Percentiles rank a stretch among this genome's conserved stretches.
These are phyloP conservation scores for Daktulosphaira vitifoliae DNA, from an alignment of 1,140 invertebrate species.

Conservation along the genomic window DNA sequence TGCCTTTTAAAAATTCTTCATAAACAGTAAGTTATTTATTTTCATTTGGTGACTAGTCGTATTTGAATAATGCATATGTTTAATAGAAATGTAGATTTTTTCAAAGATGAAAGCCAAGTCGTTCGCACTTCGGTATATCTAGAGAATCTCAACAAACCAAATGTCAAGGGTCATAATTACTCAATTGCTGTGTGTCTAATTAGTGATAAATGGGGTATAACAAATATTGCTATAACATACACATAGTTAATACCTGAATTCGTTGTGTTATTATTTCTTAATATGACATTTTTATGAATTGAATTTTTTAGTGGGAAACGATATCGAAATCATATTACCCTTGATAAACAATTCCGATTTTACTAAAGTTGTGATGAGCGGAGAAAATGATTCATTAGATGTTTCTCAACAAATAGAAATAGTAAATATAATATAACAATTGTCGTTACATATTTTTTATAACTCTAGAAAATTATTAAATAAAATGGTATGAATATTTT, in stretches of 20 bases:
- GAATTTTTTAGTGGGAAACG: not conserved
- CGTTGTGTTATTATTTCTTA: too few relatives aligned
- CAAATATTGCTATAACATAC: too few relatives aligned
- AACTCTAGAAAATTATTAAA: too few relatives aligned
- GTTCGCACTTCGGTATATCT: not conserved
- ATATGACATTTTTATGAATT: not conserved
- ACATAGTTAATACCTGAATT: too few relatives aligned
- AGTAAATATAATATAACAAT: too few relatives aligned
- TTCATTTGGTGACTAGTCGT: too few relatives aligned
- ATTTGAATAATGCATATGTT: too few relatives aligned
- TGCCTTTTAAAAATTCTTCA: constrained; percentile 41
- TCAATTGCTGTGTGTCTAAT: constrained; percentile 18
- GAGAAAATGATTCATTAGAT: not conserved
- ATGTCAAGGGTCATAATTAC: not conserved
- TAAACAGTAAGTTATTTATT: constrained; percentile 2
- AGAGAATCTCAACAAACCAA: not conserved
- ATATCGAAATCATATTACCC: constrained; percentile 14
- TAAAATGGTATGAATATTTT: too few relatives aligned
- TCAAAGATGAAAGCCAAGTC: not conserved
- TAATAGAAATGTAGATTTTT: constrained; percentile 9
- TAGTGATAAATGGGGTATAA: constrained; percentile 33
- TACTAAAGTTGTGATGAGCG: constrained; percentile 6
- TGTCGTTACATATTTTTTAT: too few relatives aligned
- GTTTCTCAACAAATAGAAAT: too few relatives aligned
- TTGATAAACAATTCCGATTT: not conserved